Evolutionary conservation across 2,888 invertebrate genomes (phyloP).

Genomic region (Schizaphis graminum): DNA sequence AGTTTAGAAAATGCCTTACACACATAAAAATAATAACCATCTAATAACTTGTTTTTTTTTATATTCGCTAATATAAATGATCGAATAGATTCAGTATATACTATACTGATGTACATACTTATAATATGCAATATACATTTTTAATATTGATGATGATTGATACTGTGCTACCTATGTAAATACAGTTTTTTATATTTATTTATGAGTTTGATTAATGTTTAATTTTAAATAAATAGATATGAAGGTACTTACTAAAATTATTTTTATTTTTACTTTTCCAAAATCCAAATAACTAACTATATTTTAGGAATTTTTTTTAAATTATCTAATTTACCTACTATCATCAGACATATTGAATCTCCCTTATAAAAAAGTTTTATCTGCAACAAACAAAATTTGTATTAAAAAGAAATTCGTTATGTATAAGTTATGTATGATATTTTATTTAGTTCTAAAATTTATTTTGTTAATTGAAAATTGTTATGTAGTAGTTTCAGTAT

Average conservation of each 20-base stretch:
- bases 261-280: not conserved
- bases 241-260: not conserved
- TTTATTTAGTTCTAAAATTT: not conserved
- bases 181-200: not conserved
- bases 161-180: not conserved
- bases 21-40: not conserved
- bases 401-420: not conserved
- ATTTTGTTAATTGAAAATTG: not conserved
- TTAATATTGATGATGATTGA: not conserved
- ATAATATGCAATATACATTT: not conserved
- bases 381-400: not conserved
- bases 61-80: not conserved
- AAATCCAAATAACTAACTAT: not conserved
- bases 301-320: not conserved
- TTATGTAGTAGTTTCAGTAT: not conserved
- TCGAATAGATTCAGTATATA: not conserved
- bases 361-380: not conserved
- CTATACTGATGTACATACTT: not conserved
- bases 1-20: not conserved
- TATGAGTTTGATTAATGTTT: not conserved
- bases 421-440: not conserved
- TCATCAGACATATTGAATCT: not conserved
- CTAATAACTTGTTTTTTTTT: not conserved
- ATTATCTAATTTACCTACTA: not conserved
- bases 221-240: not conserved